Conservation (phyloP, 2,797 vertebrate species). For the Anableps anableps region DNA sequence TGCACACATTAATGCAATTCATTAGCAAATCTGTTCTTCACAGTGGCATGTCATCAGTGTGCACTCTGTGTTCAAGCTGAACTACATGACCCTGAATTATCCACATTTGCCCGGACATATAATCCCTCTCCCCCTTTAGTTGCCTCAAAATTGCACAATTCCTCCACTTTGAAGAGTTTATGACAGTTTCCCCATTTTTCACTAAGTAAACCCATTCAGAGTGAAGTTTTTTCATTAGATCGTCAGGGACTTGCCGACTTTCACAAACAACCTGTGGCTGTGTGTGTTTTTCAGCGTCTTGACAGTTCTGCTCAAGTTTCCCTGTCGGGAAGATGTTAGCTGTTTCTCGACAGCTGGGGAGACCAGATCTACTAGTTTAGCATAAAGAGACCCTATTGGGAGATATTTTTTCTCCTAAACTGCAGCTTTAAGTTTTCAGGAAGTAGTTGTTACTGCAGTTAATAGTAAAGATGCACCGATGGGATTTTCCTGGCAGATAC, state of each 20-base stretch:
- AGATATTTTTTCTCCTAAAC: neutral
- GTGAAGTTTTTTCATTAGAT: conserved; percentile 9
- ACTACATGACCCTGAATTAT: conserved; percentile 37
- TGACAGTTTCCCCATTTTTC: conserved; percentile 47
- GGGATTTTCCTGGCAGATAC: neutral
- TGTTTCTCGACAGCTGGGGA: conserved; percentile 57
- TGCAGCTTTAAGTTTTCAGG: neutral
- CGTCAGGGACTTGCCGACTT: conserved; percentile 62
- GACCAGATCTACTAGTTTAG: conserved; percentile 34
- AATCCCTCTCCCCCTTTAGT: conserved; percentile 49
- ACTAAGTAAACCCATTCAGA: conserved; percentile 45
- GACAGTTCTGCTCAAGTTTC: conserved; percentile 61
- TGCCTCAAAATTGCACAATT: conserved; percentile 42
- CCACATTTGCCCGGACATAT: conserved; percentile 34
- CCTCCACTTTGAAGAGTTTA: conserved; percentile 37
- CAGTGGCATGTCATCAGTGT: conserved; percentile 28
- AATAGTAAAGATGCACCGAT: neutral
- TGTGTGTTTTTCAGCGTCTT: conserved; percentile 50
- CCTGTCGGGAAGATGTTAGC: conserved; percentile 61
- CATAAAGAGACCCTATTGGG: conserved; percentile 33
- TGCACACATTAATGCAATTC: conserved; percentile 42
- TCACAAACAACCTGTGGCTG: conserved; percentile 61
- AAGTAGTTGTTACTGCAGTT: neutral
- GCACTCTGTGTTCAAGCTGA: conserved; percentile 28
- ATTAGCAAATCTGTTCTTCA: conserved; percentile 54